A percentile compares a stretch with the other conserved stretches of the same genome.
phyloP scores from a whole-genome alignment of 2,888 invertebrate species.

The Tachystola acroxantha region DNA sequence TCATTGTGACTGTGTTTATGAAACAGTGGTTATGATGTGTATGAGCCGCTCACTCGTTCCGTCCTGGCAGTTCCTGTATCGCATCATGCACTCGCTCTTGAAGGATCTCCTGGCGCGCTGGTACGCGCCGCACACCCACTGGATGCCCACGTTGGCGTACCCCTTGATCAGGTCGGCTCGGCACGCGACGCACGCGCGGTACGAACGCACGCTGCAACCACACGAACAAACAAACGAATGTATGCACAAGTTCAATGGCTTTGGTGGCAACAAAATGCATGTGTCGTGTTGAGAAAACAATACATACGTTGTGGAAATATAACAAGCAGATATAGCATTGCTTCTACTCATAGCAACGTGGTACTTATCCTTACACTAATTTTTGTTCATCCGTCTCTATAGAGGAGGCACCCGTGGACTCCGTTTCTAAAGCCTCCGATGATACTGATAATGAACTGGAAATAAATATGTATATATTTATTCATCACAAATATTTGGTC shows the following conservation, averaged over 20 bases:
- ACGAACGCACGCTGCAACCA: slow-evolving; percentile 28
- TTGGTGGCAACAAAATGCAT: no score
- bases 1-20: no score
- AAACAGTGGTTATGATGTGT: neutral
- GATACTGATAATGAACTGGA: slow-evolving; percentile 21
- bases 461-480: no score
- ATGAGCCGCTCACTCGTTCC: slow-evolving; percentile 40
- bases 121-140: slow-evolving; percentile 53
- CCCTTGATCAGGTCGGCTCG: slow-evolving; percentile 47
- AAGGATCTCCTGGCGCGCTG: slow-evolving; percentile 49
- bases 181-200: slow-evolving; percentile 43
- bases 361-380: slow-evolving; percentile 35
- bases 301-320: no score
- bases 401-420: slow-evolving; percentile 42
- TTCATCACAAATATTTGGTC: no score
- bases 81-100: slow-evolving; percentile 57
- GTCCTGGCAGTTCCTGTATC: slow-evolving; percentile 57
- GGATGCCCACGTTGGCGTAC: slow-evolving; percentile 38
- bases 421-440: slow-evolving; percentile 15
- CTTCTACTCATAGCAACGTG: no score
- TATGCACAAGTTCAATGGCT: no score
- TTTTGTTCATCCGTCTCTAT: slow-evolving; percentile 37
- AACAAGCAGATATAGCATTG: no score
- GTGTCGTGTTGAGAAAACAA: no score
- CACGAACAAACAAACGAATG: no score